Conservation (phyloP, 2,888 invertebrate genomes). For the Ametastegia equiseti region DNA sequence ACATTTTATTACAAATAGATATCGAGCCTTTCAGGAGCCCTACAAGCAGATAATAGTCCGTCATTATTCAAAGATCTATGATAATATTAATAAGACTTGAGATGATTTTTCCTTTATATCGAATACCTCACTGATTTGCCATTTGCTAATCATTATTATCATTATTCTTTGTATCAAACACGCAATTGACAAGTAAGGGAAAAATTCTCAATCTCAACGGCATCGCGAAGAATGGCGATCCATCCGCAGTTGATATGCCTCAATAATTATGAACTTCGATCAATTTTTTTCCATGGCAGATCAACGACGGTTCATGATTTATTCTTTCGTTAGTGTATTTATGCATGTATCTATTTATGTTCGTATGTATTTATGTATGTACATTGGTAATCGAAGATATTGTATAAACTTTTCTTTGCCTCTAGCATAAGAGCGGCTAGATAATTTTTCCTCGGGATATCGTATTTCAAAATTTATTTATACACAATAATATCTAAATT, state of each 20-base stretch:
- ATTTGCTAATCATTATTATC: neutral
- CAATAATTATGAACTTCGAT: neutral
- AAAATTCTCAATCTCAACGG: neutral
- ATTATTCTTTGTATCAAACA: neutral
- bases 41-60: neutral
- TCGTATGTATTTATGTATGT: too few relatives aligned
- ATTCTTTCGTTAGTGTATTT: neutral
- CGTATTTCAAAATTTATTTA: neutral
- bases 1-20: neutral
- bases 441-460: too few relatives aligned
- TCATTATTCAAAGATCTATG: constrained; percentile 1
- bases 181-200: neutral
- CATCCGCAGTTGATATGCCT: constrained; percentile 2
- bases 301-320: neutral
- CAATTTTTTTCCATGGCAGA: neutral
- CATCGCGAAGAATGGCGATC: too few relatives aligned
- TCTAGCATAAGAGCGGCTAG: neutral
- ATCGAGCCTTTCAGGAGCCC: neutral
- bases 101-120: neutral
- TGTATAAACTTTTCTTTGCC: constrained; percentile 10
- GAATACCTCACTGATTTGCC: constrained; percentile 29
- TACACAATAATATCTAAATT: constrained; percentile 2
- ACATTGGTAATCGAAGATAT: constrained; percentile 28
- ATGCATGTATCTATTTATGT: too few relatives aligned
- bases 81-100: neutral